Conservation (phyloP, 1,140 invertebrate genomes). For the Plodia interpunctella region DNA sequence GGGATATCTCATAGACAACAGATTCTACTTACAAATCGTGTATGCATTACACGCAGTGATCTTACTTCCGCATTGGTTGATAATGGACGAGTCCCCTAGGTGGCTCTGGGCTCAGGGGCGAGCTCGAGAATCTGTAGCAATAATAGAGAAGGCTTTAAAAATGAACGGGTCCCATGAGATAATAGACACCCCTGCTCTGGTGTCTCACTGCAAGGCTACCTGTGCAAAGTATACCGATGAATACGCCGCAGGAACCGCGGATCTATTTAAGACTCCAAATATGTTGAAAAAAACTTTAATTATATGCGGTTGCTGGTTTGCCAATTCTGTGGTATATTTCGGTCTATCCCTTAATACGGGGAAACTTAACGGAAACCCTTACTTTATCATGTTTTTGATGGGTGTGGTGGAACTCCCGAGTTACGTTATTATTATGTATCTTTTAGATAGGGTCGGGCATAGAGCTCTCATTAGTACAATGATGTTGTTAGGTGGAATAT, state of each 20-base stretch:
- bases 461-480: conserved; percentile 83
- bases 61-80: conserved; percentile 87
- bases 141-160: conserved; percentile 83
- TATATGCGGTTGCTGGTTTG: conserved; percentile 90
- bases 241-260: conserved; percentile 76
- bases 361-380: conserved; percentile 87
- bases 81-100: conserved; percentile 89
- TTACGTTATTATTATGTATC: conserved; percentile 83
- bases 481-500: conserved; percentile 84
- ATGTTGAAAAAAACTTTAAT: conserved; percentile 87
- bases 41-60: conserved; percentile 86
- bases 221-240: conserved; percentile 59
- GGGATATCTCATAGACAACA: conserved; percentile 87
- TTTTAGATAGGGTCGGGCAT: conserved; percentile 84
- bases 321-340: conserved; percentile 91
- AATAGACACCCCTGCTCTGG: conserved; percentile 79
- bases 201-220: conserved; percentile 78
- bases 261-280: conserved; percentile 87
- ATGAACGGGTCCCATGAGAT: conserved; percentile 80
- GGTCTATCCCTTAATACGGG: conserved; percentile 88
- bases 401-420: conserved; percentile 89
- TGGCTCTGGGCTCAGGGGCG: conserved; percentile 90
- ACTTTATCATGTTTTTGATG: conserved; percentile 87
- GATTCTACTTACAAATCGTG: conserved; percentile 85
- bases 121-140: conserved; percentile 81